Percentiles rank a stretch among this genome's conserved stretches.
Conservation (phyloP, 2,888 invertebrate species). For the Leptothorax acervorum region DNA sequence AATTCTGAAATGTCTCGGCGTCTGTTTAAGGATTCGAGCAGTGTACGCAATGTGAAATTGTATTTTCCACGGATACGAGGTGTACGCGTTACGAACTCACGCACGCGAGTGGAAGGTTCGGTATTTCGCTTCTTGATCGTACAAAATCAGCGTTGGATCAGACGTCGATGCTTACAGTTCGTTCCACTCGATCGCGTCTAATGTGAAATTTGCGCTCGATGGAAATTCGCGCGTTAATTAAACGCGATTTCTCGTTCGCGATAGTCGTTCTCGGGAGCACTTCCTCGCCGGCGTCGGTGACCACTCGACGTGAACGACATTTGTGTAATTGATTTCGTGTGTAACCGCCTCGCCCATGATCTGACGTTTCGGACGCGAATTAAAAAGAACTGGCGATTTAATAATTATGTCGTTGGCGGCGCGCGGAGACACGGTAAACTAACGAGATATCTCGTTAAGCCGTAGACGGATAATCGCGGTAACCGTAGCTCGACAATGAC, state of each 20-base stretch:
- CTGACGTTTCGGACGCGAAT: conserved; percentile 10
- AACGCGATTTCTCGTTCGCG: conserved; percentile 42
- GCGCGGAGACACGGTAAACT: conserved; percentile 58
- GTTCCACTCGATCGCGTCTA: conserved; percentile 29
- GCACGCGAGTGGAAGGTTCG: not conserved
- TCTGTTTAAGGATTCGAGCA: not conserved
- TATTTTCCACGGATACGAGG: conserved; percentile 1
- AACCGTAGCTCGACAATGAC: conserved; percentile 51
- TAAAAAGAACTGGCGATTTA: conserved; percentile 53
- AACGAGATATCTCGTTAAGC: conserved; percentile 76
- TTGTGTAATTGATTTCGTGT: conserved; percentile 45
- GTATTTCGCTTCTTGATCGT: conserved; percentile 9
- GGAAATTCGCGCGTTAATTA: conserved; percentile 47
- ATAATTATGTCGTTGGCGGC: conserved; percentile 64
- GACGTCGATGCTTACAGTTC: conserved; percentile 14
- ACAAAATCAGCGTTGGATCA: conserved; percentile 26
- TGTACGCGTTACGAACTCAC: conserved; percentile 18
- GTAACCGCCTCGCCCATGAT: conserved; percentile 17
- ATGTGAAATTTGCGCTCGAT: conserved; percentile 30
- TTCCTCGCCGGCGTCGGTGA: conserved; percentile 28
- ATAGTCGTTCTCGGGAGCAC: conserved; percentile 3
- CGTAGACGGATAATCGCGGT: conserved; percentile 66
- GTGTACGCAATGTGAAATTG: not conserved
- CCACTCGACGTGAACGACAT: conserved; percentile 30
- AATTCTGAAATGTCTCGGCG: not conserved